Base-by-base conservation (phyloP, 2,113 vertebrate species). In the Megaceryle maxima region DNA sequence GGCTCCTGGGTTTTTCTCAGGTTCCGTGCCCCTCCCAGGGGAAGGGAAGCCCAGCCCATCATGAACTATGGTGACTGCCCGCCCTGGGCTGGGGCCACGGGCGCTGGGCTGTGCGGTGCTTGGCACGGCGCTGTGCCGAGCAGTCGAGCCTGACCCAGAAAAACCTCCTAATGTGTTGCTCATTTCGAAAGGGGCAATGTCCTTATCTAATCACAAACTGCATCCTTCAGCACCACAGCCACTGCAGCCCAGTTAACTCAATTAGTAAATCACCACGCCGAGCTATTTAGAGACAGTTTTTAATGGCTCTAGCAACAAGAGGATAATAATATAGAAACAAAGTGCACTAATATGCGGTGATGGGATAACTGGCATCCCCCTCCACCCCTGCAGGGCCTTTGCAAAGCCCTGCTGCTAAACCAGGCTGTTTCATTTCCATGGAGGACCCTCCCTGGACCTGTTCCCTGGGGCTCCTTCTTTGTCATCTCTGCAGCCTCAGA, bases 131-230 rank as follows among this genome's bases (percentile, higher is more conserved):
- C 83, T 46, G 37, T 16, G 77, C 83, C 41, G 79, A 88, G 85
- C 90, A 81, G 81, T 62, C 44, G 22, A 15, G 66, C 55, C 9
- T 92, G 96, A 96, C 96, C 96, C 57, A 93, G 80, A 93, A 94
- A 96, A 93, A 48, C 56, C 92, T 83, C 90, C 72, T 75, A 64
- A 83, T 76, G 90, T 78, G 88, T 6, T 82, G 73, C 15, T 87
- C 29, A 22, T 78, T 68, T 28, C 35, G 86, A 84, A 57, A 90
- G 90, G 90, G 83, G 56, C 88, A 72, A 75, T 6, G 76, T 88
- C 88, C 93, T 94, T 75, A 78, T 72, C 93, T 92, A 84, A 97
- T 95, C 96, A 92, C 18, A 91, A 57, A 89, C 79, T 90, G 43
- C 93, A 92, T 96, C 94, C 90, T 68, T 60, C 85, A 81, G 93